These are phyloP conservation scores for Adelosebastes latens DNA, from an alignment of 2,797 vertebrate species.

Conservation along the genomic window DNA sequence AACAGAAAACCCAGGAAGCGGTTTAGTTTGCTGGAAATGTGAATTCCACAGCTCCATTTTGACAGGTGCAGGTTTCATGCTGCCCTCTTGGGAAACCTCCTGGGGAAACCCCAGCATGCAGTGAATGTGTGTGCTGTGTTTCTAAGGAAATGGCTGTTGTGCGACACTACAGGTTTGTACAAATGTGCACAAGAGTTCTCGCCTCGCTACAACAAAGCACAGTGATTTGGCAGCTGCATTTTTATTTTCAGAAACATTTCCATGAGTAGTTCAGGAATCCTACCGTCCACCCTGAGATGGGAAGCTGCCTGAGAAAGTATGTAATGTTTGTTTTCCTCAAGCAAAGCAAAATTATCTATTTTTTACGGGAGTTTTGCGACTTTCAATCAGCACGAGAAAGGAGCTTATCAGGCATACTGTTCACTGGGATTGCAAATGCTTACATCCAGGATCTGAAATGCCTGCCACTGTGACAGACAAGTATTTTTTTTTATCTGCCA, in stretches of 20 bases:
- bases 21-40: background rate
- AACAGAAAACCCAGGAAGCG: background rate
- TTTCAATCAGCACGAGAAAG: background rate
- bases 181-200: background rate
- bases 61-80: background rate
- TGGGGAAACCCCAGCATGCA: background rate
- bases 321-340: background rate
- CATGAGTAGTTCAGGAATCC: constrained; percentile 13
- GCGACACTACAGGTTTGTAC: background rate
- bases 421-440: background rate
- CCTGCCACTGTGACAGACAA: too few relatives aligned
- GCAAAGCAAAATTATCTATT: background rate
- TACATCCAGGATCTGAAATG: too few relatives aligned
- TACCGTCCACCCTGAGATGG: background rate
- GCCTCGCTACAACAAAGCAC: constrained; percentile 19
- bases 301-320: background rate
- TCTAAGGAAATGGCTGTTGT: constrained; percentile 10
- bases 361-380: background rate
- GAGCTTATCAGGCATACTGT: background rate
- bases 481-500: too few relatives aligned
- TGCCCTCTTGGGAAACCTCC: background rate
- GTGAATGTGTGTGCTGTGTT: background rate
- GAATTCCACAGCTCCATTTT: constrained; percentile 1
- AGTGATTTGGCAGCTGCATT: constrained; percentile 3
- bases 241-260: constrained; percentile 31